Conservation (phyloP, 92 coral and sea anemone genomes). For the Epizoanthus stellaris region DNA sequence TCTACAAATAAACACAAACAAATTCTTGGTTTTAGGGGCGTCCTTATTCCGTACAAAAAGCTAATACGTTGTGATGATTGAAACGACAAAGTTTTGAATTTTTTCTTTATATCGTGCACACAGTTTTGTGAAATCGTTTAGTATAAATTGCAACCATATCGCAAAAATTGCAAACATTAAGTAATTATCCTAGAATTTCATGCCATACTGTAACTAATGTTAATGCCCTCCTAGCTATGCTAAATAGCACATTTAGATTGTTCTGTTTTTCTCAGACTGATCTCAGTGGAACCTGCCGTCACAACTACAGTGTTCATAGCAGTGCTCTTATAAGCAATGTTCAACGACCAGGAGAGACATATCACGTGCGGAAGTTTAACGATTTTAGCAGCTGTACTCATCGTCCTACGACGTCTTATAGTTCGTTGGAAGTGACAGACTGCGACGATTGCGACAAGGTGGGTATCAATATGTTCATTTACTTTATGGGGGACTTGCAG, state of each 20-base stretch:
- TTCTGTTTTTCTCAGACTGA: constrained; percentile 15
- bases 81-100: too few species aligned
- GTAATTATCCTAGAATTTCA: not conserved
- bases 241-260: too few species aligned
- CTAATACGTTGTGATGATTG: too few species aligned
- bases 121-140: too few species aligned
- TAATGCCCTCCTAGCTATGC: not conserved
- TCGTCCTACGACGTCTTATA: constrained; percentile 6
- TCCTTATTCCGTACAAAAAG: too few species aligned
- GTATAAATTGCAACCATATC: too few species aligned
- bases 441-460: constrained; percentile 33
- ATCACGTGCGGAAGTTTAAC: constrained; percentile 21
- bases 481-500: not conserved
- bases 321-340: not conserved
- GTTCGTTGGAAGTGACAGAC: constrained; percentile 19
- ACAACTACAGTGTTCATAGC: constrained; percentile 3
- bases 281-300: constrained; percentile 18
- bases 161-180: too few species aligned
- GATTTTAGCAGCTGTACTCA: constrained; percentile 20
- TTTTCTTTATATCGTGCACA: too few species aligned
- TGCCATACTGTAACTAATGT: not conserved
- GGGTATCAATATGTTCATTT: not conserved
- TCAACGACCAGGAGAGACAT: not conserved
- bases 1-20: too few species aligned
- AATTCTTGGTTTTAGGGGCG: too few species aligned